Conservation (phyloP, 2,888 invertebrate species). For the Polyommatus icarus region DNA sequence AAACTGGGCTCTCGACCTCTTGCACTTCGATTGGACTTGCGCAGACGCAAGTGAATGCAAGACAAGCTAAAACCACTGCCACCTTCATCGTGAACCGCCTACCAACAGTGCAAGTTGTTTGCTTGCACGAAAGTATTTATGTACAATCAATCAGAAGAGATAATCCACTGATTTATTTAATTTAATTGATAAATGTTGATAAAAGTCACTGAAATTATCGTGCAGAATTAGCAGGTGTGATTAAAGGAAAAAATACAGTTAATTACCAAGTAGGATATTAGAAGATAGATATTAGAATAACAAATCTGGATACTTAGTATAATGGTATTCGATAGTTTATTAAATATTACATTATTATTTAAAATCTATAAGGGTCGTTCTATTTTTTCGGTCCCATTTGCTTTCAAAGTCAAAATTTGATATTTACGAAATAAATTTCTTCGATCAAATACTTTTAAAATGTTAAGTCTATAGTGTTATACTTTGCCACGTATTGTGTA, state of each 20-base stretch:
- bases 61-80: slow-evolving; percentile 27
- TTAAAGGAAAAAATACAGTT: not conserved
- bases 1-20: slow-evolving; percentile 42
- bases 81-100: slow-evolving; percentile 32
- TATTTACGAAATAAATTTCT: too few species aligned
- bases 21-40: slow-evolving; percentile 32
- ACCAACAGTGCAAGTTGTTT: not conserved
- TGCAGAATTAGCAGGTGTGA: not conserved
- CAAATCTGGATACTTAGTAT: too few species aligned
- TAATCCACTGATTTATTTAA: not conserved
- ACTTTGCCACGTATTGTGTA: too few species aligned
- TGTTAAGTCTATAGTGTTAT: too few species aligned
- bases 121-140: not conserved
- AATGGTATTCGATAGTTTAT: too few species aligned
- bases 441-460: too few species aligned
- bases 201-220: not conserved
- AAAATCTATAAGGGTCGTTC: too few species aligned
- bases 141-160: not conserved
- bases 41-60: slow-evolving; percentile 31
- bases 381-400: too few species aligned
- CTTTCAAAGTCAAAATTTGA: too few species aligned
- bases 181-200: not conserved
- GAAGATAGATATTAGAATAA: too few species aligned
- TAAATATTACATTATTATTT: too few species aligned
- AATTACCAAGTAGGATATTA: not conserved